phyloP scores from a whole-genome alignment of 2,888 invertebrate genomes.

The Caenorhabditis angaria region DNA sequence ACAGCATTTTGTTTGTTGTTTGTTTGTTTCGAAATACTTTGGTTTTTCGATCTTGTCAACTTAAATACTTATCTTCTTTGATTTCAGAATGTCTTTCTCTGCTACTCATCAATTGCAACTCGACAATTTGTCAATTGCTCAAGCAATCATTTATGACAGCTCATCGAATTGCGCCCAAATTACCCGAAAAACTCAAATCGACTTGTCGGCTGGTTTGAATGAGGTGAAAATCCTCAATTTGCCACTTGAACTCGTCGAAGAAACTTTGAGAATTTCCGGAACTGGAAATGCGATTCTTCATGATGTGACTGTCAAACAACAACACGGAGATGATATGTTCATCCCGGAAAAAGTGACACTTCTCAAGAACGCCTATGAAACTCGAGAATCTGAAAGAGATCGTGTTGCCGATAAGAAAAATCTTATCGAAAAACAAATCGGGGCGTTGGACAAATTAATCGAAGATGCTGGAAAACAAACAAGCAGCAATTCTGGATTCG shows the following conservation, averaged over 20 bases:
- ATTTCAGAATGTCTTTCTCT: constrained; percentile 10
- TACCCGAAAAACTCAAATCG: constrained; percentile 28
- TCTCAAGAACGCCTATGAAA: constrained; percentile 20
- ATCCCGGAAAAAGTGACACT: constrained; percentile 26
- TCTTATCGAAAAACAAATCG: constrained; percentile 30
- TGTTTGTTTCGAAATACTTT: not conserved
- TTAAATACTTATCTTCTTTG: not conserved
- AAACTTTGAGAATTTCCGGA: constrained; percentile 31
- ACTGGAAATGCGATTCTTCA: constrained; percentile 27
- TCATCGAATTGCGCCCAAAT: constrained; percentile 34
- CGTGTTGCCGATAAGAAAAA: constrained; percentile 28
- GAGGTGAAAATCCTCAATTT: constrained; percentile 32
- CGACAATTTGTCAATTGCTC: constrained; percentile 16
- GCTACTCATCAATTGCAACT: constrained; percentile 27
- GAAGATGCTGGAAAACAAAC: constrained; percentile 21
- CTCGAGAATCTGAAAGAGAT: constrained; percentile 25
- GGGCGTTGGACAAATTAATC: constrained; percentile 31
- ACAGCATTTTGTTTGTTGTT: not conserved
- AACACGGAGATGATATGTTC: constrained; percentile 28
- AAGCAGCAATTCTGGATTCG: constrained; percentile 20
- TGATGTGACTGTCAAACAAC: constrained; percentile 33
- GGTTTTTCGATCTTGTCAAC: not conserved
- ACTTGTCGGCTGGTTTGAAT: constrained; percentile 25
- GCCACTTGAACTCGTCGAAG: constrained; percentile 32
- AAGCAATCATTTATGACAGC: constrained; percentile 29